Conservation (phyloP, 2,797 vertebrate genomes). For the Hirundo rustica region DNA sequence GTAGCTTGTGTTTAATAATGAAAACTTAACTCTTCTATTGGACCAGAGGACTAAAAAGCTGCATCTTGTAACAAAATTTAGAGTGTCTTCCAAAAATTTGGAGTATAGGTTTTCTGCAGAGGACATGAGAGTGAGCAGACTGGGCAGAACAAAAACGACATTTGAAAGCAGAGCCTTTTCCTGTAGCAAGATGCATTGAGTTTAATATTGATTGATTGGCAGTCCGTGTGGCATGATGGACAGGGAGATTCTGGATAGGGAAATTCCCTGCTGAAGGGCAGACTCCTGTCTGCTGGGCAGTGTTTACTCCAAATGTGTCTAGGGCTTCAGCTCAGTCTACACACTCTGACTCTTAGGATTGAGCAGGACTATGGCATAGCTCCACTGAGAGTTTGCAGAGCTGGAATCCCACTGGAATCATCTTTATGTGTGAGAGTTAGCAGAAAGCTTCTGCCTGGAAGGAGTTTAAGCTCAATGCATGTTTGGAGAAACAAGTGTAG, state of each 20-base stretch:
- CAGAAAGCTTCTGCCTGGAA: background rate
- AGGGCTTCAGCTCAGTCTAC: background rate
- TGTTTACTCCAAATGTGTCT: background rate
- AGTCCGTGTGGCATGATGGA: background rate
- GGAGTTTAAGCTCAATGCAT: background rate
- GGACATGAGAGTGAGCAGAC: too few relatives aligned
- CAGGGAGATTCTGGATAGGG: background rate
- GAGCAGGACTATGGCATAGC: background rate
- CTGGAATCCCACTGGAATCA: background rate
- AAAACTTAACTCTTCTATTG: background rate
- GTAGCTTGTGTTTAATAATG: background rate
- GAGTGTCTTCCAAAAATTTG: background rate
- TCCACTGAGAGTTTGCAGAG: background rate
- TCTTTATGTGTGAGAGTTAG: background rate
- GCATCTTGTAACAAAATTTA: background rate
- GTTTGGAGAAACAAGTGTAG: rapidly evolving
- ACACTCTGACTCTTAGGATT: background rate
- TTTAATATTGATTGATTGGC: background rate
- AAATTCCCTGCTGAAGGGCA: background rate
- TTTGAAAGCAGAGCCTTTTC: background rate
- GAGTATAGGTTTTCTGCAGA: background rate
- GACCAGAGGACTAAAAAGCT: background rate
- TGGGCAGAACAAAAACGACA: background rate
- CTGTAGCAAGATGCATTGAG: background rate
- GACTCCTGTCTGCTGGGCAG: background rate